phyloP scores from a whole-genome alignment of 1,140 invertebrate genomes.

The Onthophagus taurus region DNA sequence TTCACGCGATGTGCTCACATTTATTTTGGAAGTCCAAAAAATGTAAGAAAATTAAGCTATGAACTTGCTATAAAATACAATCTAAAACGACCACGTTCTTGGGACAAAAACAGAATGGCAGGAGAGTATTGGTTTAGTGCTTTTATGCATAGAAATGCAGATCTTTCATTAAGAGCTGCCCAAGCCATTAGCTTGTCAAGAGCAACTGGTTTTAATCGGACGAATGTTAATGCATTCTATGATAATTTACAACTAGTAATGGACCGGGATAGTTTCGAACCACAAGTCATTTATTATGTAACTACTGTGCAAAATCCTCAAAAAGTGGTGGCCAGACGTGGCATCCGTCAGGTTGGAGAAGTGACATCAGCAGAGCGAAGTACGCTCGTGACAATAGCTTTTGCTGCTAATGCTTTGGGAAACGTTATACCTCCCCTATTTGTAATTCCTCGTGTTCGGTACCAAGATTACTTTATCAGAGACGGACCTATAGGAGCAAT shows the following conservation, averaged over 20 bases:
- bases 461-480: conserved; percentile 5
- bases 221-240: conserved; percentile 35
- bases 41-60: conserved; percentile 22
- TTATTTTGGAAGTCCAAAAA: conserved; percentile 23
- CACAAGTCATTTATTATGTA: conserved; percentile 17
- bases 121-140: conserved; percentile 39
- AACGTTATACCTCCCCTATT: conserved; percentile 36
- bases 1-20: conserved; percentile 19
- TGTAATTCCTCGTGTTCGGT: conserved; percentile 34
- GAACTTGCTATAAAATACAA: conserved; percentile 27
- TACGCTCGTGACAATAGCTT: conserved; percentile 36
- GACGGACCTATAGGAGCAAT: conserved; percentile 16
- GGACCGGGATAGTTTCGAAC: conserved; percentile 27
- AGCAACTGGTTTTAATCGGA: conserved; percentile 41
- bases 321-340: conserved; percentile 36
- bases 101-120: conserved; percentile 32
- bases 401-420: conserved; percentile 35
- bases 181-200: conserved; percentile 40
- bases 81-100: conserved; percentile 25
- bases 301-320: too few species aligned
- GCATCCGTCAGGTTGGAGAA: conserved; percentile 36
- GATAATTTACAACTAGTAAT: conserved; percentile 32
- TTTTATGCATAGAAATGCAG: conserved; percentile 40
- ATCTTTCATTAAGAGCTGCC: conserved; percentile 36
- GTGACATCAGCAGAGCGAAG: conserved; percentile 39